Conservation (phyloP, 2,113 vertebrate species). For the Eudyptes chrysolophus region DNA sequence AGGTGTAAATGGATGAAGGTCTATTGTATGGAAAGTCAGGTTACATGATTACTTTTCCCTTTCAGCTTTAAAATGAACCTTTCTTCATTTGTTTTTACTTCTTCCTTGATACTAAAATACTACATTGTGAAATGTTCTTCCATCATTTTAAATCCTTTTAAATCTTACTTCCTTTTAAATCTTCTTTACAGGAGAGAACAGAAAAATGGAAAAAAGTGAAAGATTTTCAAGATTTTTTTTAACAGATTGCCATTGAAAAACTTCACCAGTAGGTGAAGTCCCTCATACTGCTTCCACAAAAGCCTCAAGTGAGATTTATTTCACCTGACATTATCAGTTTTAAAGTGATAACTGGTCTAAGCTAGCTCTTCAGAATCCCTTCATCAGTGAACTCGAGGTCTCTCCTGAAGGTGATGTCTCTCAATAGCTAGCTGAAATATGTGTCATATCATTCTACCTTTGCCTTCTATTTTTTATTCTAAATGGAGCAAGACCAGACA, state of each 20-base stretch:
- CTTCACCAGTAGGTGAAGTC: not conserved
- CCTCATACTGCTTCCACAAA: not conserved
- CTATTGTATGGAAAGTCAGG: not conserved
- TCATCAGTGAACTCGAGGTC: not conserved
- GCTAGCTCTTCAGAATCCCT: not conserved
- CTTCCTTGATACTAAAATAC: not conserved
- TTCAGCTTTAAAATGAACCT: not conserved
- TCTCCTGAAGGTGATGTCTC: not conserved
- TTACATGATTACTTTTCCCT: not conserved
- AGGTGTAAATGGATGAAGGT: not conserved
- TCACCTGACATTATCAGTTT: not conserved
- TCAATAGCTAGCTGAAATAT: not conserved
- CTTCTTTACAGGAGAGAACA: not conserved
- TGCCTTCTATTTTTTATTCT: not conserved
- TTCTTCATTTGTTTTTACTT: not conserved
- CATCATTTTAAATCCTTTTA: not conserved
- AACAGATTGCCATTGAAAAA: not conserved
- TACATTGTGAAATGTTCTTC: not conserved
- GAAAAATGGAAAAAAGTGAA: not conserved
- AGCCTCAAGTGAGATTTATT: not conserved
- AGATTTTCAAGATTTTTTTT: not conserved
- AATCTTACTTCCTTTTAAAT: not conserved
- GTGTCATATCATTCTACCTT: not conserved
- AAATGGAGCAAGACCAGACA: not conserved
- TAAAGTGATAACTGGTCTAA: not conserved